A percentile compares a stretch with the other conserved stretches of the same genome.
Evolutionary conservation across 2,113 vertebrate species (phyloP).

Genomic region (Delphinus delphis): DNA sequence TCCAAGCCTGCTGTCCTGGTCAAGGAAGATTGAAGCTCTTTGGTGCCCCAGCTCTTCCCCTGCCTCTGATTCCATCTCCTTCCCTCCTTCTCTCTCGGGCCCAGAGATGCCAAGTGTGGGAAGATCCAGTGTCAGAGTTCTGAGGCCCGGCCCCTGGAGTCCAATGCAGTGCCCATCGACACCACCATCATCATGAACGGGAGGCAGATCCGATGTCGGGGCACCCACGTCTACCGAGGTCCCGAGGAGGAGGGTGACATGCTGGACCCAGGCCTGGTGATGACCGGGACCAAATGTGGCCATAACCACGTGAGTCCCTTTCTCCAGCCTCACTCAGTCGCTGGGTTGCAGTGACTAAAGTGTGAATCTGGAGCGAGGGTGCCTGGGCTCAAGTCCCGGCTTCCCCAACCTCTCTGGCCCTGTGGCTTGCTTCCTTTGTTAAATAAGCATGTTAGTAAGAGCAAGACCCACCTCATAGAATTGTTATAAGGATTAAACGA

Average conservation of each 20-base stretch:
- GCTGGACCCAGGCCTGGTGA: constrained; percentile 95
- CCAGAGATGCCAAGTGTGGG: constrained; percentile 94
- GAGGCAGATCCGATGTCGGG: constrained; percentile 86
- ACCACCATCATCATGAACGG: constrained; percentile 86
- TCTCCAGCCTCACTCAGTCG: not conserved
- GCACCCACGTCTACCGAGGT: constrained; percentile 92
- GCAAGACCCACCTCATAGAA: not conserved
- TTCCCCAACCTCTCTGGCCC: not conserved
- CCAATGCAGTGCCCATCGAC: constrained; percentile 93
- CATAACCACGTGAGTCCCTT: constrained; percentile 88
- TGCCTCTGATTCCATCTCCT: not conserved
- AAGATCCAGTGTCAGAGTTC: constrained; percentile 96
- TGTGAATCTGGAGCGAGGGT: not conserved
- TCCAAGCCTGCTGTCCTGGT: not conserved
- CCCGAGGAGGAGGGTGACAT: constrained; percentile 90
- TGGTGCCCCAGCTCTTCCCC: not conserved
- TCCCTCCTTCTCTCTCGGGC: constrained; percentile 43
- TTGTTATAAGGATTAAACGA: not conserved
- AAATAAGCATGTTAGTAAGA: not conserved
- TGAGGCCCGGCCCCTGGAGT: constrained; percentile 89
- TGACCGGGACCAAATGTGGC: constrained; percentile 96
- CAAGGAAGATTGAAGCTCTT: not conserved
- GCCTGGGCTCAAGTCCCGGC: not conserved
- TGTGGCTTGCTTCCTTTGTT: not conserved
- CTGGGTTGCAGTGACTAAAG: not conserved